Evolutionary conservation across 2,113 vertebrate genomes (phyloP).

Genomic region (Otis tarda): DNA sequence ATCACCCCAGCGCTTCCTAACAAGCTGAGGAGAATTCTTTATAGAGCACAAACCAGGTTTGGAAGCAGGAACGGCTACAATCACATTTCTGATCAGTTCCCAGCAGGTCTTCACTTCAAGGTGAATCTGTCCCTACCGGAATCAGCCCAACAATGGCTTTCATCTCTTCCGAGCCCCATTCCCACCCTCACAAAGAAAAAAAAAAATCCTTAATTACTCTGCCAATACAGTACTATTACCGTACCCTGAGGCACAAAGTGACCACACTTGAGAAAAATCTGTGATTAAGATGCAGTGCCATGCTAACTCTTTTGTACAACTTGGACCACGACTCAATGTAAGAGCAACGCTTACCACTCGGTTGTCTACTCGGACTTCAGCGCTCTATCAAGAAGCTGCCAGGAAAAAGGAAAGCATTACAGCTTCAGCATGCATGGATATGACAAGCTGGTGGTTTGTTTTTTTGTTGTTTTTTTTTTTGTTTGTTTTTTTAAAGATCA

Average conservation of each 20-base stretch:
- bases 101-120: slow-evolving; percentile 10
- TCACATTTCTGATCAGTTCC: neutral
- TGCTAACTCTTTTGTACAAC: neutral
- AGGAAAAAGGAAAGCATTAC: neutral
- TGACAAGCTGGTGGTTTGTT: neutral
- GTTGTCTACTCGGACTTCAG: slow-evolving; percentile 3
- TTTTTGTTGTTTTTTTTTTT: neutral
- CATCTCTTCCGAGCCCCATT: slow-evolving; percentile 6
- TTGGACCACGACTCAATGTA: neutral
- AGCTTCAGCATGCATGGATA: neutral
- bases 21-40: neutral
- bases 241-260: slow-evolving; percentile 53
- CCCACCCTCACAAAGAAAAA: neutral
- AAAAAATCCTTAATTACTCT: neutral
- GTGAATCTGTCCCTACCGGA: slow-evolving; percentile 18
- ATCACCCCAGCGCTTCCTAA: neutral
- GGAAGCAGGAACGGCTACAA: neutral
- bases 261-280: slow-evolving; percentile 45
- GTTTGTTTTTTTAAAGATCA: neutral
- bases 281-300: slow-evolving; percentile 25
- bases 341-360: neutral
- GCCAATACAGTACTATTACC: neutral
- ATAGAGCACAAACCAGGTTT: neutral
- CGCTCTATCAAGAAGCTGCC: neutral
- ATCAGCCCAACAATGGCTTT: slow-evolving; percentile 18